Conservation (phyloP, 2,113 vertebrate species). For the Sturnus vulgaris region DNA sequence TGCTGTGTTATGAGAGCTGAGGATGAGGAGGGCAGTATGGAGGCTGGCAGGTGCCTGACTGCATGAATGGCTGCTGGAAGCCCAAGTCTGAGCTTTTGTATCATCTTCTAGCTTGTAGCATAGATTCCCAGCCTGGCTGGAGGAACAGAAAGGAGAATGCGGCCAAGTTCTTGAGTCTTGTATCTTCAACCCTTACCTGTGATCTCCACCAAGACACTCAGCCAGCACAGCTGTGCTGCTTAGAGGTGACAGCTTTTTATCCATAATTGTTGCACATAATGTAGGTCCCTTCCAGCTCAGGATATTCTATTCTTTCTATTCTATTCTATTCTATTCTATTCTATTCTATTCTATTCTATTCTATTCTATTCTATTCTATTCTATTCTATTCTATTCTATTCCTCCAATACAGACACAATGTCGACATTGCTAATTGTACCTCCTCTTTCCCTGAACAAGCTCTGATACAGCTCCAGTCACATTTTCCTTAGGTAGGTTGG, state of each 20-base stretch:
- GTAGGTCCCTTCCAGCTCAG: not conserved
- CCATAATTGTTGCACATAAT: not conserved
- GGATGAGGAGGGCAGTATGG: not conserved
- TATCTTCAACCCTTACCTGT: fast-evolving
- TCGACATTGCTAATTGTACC: not conserved
- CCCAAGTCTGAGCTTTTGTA: not conserved
- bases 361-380: not conserved
- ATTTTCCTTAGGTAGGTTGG: not conserved
- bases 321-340: not conserved
- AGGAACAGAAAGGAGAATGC: not conserved
- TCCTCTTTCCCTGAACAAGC: not conserved
- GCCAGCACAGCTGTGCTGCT: not conserved
- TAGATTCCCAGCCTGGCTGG: not conserved
- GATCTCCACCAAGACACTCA: not conserved
- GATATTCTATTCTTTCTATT: not conserved
- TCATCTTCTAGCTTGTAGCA: not conserved
- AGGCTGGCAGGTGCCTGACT: not conserved
- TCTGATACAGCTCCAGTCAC: not conserved
- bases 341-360: not conserved
- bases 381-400: not conserved
- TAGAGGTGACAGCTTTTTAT: not conserved
- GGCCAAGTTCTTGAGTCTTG: not conserved
- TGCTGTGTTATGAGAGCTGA: not conserved
- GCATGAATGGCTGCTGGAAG: not conserved
- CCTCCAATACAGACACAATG: not conserved